Percentiles rank a stretch among this genome's conserved stretches.
Evolutionary conservation across 2,113 vertebrate genomes (phyloP).

Genomic region (Peucedramus taeniatus): DNA sequence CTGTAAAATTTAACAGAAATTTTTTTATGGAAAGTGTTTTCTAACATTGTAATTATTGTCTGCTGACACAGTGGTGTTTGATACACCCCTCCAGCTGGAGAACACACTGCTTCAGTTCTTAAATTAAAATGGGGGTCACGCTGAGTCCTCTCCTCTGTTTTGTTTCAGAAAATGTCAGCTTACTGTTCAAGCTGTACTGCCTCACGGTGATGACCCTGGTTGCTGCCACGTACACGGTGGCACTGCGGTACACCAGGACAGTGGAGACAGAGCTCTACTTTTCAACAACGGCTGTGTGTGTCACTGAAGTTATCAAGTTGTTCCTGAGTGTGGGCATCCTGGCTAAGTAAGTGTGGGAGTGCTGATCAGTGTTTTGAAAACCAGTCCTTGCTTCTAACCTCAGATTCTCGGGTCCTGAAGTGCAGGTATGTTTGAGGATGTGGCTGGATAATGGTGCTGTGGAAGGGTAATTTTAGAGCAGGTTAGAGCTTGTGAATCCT

Average conservation of each 20-base stretch:
- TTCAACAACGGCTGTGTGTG: conserved; percentile 90
- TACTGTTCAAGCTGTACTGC: conserved; percentile 94
- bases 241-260: conserved; percentile 87
- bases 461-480: not conserved
- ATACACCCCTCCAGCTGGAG: not conserved
- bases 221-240: conserved; percentile 88
- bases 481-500: not conserved
- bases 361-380: not conserved
- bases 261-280: conserved; percentile 83
- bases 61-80: not conserved
- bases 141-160: not conserved
- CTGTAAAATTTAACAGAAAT: not conserved
- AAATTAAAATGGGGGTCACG: not conserved
- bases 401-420: not conserved
- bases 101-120: not conserved
- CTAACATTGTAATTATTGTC: not conserved
- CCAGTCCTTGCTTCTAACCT: not conserved
- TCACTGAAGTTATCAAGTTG: conserved; percentile 90
- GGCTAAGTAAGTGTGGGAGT: conserved; percentile 80
- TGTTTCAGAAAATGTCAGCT: conserved; percentile 83
- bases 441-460: not conserved
- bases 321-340: conserved; percentile 88
- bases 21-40: not conserved
- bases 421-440: not conserved
- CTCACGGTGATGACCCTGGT: conserved; percentile 94